Evolutionary conservation across 2,888 invertebrate genomes (phyloP).

Genomic region (Diadromus collaris): DNA sequence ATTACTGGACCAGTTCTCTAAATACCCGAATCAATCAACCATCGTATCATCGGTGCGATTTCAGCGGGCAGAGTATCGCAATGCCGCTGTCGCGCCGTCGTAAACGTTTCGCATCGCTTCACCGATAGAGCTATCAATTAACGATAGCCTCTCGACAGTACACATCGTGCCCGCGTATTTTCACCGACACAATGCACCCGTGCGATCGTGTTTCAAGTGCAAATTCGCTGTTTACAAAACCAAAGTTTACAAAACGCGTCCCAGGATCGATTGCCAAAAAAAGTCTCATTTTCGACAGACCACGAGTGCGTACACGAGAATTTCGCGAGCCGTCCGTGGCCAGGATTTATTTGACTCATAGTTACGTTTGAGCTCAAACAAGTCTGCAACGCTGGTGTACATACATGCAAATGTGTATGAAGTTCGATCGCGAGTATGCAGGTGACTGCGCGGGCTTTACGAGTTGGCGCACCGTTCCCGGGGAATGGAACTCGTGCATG

Average conservation of each 20-base stretch:
- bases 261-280: conserved; percentile 12
- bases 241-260: conserved; percentile 33
- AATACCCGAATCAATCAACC: background rate
- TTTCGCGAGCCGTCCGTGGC: conserved; percentile 20
- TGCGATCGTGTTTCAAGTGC: conserved; percentile 43
- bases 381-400: background rate
- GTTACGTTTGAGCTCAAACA: conserved; percentile 45
- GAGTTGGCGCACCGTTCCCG: conserved; percentile 17
- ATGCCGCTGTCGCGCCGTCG: conserved; percentile 2
- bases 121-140: conserved; percentile 30
- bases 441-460: conserved; percentile 27
- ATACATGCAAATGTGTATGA: background rate
- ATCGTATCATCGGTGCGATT: background rate
- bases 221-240: conserved; percentile 30
- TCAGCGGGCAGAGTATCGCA: background rate
- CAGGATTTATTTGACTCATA: conserved; percentile 38
- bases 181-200: conserved; percentile 24
- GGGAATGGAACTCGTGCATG: conserved; percentile 49
- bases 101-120: conserved; percentile 20
- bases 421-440: conserved; percentile 9
- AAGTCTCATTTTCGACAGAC: conserved; percentile 27
- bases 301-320: conserved; percentile 33
- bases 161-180: background rate
- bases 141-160: conserved; percentile 33
- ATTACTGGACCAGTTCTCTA: too few species aligned